Base-by-base conservation (phyloP, 1,140 invertebrate species). In the Ephestia elutella region DNA sequence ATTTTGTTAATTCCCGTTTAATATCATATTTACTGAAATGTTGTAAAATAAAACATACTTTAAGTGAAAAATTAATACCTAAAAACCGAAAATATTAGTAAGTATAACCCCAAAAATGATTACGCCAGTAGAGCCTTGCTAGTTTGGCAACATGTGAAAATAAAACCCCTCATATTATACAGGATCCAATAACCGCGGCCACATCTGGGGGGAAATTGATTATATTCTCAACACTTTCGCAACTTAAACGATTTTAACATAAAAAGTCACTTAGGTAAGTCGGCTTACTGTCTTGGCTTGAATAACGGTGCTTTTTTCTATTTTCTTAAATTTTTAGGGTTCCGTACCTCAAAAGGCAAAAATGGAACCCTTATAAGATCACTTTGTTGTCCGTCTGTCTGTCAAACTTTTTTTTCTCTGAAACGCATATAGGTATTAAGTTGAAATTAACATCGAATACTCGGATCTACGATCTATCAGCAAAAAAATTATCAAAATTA, bases 171-270 rank as follows among this genome's bases (percentile, higher is more conserved):
- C 70, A 78, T 80, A 80, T 78, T 70, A 78, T 78, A 66, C 66
- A 70, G 70, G 70, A 76, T 79, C 66, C 75, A 77, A 80, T 80
- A 78, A 78, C 67, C 49, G 65, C 50, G 56, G 69, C 59, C 73
- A 75, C 78, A 80, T 78, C 71, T 78, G 78, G 49, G 61, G 53
- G 66, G 68, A 71, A 78, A 78, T 76, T 78, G 76, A 77, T 79
- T 76, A 75, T 56, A 63, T 64, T 54, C 58, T 38, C 49, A 59
- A 54, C 62, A 57, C 51, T 62, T 62, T 56, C 48, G 57, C 59
- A n/a, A 35, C 28, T 62, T 63, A 54, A 64, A 56, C 54, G 57
- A 30, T 63, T 57, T 63, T 57, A 53, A 70, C 60, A 63, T 66
- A 66, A 70, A 66, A 66, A 63, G 59, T 60, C 67, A 66, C 64